Evolutionary conservation across 1,140 invertebrate genomes (phyloP).

Genomic region (Chironomus striatipennis): DNA sequence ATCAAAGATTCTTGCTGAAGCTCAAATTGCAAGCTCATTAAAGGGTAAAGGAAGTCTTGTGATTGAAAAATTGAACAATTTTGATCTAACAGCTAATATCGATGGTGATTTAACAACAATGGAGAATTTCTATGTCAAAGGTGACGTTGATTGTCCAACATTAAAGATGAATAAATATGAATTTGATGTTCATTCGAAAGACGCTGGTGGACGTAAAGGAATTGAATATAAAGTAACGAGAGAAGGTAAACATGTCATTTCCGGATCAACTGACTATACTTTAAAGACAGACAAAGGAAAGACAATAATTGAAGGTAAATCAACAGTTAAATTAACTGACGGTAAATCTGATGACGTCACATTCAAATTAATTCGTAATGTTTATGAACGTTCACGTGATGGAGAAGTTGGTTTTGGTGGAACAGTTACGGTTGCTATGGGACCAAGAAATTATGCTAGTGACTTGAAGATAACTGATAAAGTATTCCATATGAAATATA

Average conservation of each 20-base stretch:
- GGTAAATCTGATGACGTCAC: constrained; percentile 52
- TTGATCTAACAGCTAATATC: constrained; percentile 43
- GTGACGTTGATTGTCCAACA: constrained; percentile 54
- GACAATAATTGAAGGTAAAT: constrained; percentile 60
- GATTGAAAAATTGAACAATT: constrained; percentile 43
- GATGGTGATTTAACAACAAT: constrained; percentile 50
- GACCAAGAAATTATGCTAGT: constrained; percentile 45
- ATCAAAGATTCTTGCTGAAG: constrained; percentile 22
- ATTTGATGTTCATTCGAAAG: constrained; percentile 53
- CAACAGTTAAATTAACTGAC: constrained; percentile 39
- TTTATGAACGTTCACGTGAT: constrained; percentile 47
- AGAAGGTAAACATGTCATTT: constrained; percentile 53
- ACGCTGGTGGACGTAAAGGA: constrained; percentile 48
- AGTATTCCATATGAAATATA: constrained; percentile 56
- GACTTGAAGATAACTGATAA: constrained; percentile 60
- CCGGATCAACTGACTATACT: constrained; percentile 55
- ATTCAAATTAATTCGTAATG: constrained; percentile 60
- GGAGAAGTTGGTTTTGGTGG: constrained; percentile 54
- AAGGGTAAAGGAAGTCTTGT: not conserved
- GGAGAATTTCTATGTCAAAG: constrained; percentile 55
- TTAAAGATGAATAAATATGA: constrained; percentile 56
- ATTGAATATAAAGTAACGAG: constrained; percentile 53
- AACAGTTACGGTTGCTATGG: constrained; percentile 45
- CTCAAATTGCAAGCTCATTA: constrained; percentile 33
- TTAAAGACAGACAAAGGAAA: constrained; percentile 60